These are phyloP conservation scores for Drosophila picticornis DNA, from an alignment of 2,888 invertebrate species.

Conservation along the genomic window DNA sequence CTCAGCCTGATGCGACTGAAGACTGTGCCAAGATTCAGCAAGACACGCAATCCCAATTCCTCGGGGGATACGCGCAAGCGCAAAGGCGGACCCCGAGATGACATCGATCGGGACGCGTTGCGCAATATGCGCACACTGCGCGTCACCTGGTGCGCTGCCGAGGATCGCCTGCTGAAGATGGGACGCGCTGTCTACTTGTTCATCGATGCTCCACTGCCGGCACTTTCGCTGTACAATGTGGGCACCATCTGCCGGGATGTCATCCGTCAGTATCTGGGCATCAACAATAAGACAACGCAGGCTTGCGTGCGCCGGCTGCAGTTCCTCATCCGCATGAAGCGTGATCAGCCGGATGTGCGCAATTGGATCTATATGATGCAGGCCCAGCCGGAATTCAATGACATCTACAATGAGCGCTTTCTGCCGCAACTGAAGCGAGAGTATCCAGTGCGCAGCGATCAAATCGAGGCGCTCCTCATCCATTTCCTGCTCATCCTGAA, in stretches of 20 bases:
- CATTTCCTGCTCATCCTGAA: constrained; percentile 83
- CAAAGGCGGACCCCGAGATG: constrained; percentile 86
- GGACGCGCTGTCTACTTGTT: constrained; percentile 88
- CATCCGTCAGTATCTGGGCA: constrained; percentile 86
- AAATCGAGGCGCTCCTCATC: constrained; percentile 76
- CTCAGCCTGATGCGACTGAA: constrained; percentile 47
- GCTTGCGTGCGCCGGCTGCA: constrained; percentile 89
- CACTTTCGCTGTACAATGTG: constrained; percentile 77
- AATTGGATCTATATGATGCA: constrained; percentile 88
- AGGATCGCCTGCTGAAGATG: constrained; percentile 89
- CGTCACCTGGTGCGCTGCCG: constrained; percentile 88
- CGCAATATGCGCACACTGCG: constrained; percentile 87
- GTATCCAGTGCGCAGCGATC: constrained; percentile 77
- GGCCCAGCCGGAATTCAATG: constrained; percentile 86
- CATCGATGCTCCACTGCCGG: constrained; percentile 84
- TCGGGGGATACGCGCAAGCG: constrained; percentile 25
- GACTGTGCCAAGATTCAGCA: constrained; percentile 34
- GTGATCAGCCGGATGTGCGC: constrained; percentile 87
- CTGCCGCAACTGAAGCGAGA: constrained; percentile 80
- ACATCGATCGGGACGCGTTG: constrained; percentile 88
- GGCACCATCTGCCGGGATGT: constrained; percentile 87
- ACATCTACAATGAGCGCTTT: constrained; percentile 85
- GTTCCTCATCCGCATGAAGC: constrained; percentile 88
- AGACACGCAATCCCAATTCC: constrained; percentile 8
- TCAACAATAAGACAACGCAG: constrained; percentile 89